Conservation (phyloP, 2,888 invertebrate genomes). For the Drosophila cyrtoloma region DNA sequence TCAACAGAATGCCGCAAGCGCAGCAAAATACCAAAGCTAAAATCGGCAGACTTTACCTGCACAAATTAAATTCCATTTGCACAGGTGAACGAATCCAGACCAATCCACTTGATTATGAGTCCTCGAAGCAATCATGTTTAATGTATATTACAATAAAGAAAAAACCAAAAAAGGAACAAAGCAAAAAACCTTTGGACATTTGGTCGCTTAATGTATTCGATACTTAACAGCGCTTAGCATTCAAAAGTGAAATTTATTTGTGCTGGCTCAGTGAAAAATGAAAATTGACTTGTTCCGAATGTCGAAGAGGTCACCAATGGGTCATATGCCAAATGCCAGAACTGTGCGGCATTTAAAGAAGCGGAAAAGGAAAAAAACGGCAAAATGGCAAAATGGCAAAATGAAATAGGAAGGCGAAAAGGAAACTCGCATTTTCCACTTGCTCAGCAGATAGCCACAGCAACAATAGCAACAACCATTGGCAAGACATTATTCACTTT, state of each 20-base stretch:
- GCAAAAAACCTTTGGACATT: background rate
- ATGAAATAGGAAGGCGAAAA: conserved; percentile 57
- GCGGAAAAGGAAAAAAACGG: conserved; percentile 29
- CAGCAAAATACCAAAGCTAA: conserved; percentile 45
- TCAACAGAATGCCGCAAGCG: conserved; percentile 64
- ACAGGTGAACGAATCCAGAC: conserved; percentile 26
- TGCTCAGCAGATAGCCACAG: conserved; percentile 50
- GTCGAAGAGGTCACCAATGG: conserved; percentile 14
- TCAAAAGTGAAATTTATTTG: conserved; percentile 15
- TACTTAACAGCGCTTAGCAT: conserved; percentile 4
- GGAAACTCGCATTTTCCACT: conserved; percentile 73
- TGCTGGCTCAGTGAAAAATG: conserved; percentile 64
- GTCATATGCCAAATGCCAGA: conserved; percentile 40
- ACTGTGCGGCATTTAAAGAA: conserved; percentile 28
- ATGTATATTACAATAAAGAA: conserved; percentile 1
- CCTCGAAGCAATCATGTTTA: conserved; percentile 6
- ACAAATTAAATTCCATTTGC: conserved; percentile 61
- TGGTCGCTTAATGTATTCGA: background rate
- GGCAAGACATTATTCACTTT: conserved; percentile 54
- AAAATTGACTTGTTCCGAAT: conserved; percentile 56
- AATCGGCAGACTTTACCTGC: conserved; percentile 43
- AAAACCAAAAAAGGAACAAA: background rate
- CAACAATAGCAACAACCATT: conserved; percentile 34
- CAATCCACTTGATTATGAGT: conserved; percentile 16
- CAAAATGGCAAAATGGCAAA: conserved; percentile 24